Conservation (phyloP, 2,797 vertebrate species). For the Balearica regulorum region DNA sequence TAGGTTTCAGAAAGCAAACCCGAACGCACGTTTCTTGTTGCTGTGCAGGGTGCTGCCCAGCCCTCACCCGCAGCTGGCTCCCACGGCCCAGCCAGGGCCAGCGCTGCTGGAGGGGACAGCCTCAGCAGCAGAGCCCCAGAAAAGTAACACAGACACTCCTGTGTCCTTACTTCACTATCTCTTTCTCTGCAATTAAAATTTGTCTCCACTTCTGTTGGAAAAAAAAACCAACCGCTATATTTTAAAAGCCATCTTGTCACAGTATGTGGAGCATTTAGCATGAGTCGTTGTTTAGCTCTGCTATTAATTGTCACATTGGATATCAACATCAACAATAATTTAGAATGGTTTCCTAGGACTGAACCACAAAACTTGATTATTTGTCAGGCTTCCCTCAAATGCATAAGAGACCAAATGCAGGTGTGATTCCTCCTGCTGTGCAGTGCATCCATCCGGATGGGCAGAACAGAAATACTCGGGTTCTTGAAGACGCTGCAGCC, state of each 20-base stretch:
- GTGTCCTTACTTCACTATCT: not conserved
- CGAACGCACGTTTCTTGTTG: too few relatives aligned
- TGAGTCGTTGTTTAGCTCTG: not conserved
- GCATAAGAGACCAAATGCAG: accelerated
- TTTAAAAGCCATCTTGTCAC: not conserved
- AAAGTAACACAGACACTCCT: accelerated
- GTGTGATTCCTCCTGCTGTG: not conserved
- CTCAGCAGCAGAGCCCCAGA: not conserved
- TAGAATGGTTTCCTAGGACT: not conserved
- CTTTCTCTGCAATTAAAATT: not conserved
- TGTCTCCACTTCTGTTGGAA: not conserved
- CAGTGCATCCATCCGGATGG: accelerated
- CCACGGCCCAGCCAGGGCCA: not conserved
- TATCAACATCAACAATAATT: not conserved
- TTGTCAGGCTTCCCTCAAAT: not conserved
- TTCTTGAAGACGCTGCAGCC: accelerated
- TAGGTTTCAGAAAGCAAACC: not conserved
- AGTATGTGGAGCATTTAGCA: not conserved
- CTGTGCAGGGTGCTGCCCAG: not conserved
- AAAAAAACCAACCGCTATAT: accelerated
- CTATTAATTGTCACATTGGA: not conserved
- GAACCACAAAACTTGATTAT: accelerated
- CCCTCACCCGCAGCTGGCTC: too few relatives aligned
- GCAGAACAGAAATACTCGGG: not conserved
- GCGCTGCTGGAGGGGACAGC: not conserved